These are phyloP conservation scores for Furcula furcula DNA, from an alignment of 2,888 invertebrate species.

Conservation along the genomic window DNA sequence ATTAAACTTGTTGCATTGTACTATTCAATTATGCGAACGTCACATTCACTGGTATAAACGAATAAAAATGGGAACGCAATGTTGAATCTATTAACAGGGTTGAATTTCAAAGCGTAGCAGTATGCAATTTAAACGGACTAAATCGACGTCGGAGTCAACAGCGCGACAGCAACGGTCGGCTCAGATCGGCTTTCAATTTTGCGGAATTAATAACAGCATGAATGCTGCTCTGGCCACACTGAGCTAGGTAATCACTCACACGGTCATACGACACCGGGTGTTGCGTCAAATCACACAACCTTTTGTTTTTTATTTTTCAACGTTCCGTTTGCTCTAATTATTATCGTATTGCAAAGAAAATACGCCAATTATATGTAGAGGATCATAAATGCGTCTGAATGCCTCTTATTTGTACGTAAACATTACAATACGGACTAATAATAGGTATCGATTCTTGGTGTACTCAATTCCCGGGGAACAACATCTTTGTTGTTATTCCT, in stretches of 20 bases:
- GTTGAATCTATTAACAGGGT: conserved; percentile 26
- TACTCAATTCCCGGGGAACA: too few species aligned
- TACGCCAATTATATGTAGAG: conserved; percentile 1
- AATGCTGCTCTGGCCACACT: conserved; percentile 32
- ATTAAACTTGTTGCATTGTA: background rate
- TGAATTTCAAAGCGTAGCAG: conserved; percentile 37
- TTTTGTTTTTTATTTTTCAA: conserved; percentile 14
- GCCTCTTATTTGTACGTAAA: too few species aligned
- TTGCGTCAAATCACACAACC: conserved; percentile 16
- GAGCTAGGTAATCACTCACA: conserved; percentile 36
- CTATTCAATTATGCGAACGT: background rate
- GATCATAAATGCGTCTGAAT: background rate
- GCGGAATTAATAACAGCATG: conserved; percentile 63
- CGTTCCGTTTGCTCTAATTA: conserved; percentile 18
- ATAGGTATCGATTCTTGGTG: too few species aligned
- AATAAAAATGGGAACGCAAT: conserved; percentile 7
- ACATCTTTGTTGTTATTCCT: too few species aligned
- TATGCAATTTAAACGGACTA: conserved; percentile 37
- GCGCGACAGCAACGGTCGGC: conserved; percentile 33
- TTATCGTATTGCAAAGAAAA: conserved; percentile 10
- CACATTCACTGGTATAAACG: background rate
- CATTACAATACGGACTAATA: too few species aligned
- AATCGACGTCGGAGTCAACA: conserved; percentile 34
- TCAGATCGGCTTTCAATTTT: conserved; percentile 62
- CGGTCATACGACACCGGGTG: conserved; percentile 18